These are phyloP conservation scores for Choreutis nemorana DNA, from an alignment of 2,888 invertebrate genomes.

Conservation along the genomic window DNA sequence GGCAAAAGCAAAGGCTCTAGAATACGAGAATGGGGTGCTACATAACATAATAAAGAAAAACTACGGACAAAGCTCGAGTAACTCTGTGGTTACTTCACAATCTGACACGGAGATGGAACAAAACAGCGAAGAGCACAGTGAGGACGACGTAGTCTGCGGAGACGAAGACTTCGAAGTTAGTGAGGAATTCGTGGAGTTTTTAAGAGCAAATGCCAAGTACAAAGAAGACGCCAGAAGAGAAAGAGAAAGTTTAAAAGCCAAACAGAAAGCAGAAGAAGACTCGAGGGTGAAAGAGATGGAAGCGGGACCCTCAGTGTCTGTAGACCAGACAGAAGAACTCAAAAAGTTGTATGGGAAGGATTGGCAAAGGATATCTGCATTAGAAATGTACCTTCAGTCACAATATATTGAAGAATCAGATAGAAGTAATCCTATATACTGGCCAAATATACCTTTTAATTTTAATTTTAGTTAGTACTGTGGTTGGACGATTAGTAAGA, in stretches of 20 bases:
- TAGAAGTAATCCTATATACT: conserved; percentile 67
- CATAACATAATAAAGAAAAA: conserved; percentile 53
- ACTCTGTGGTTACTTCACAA: conserved; percentile 13
- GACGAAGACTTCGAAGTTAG: conserved; percentile 58
- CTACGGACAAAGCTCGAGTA: too few species aligned
- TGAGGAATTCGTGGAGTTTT: conserved; percentile 70
- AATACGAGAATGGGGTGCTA: conserved; percentile 65
- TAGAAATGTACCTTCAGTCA: conserved; percentile 76
- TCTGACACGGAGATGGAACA: conserved; percentile 7
- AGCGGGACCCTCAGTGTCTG: conserved; percentile 23
- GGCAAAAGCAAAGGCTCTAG: conserved; percentile 61
- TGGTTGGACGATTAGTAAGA: too few species aligned
- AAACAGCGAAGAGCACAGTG: conserved; percentile 15
- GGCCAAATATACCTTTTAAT: conserved; percentile 78
- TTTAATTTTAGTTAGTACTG: conserved; percentile 34
- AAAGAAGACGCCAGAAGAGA: conserved; percentile 31
- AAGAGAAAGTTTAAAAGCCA: too few species aligned
- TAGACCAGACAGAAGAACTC: conserved; percentile 35
- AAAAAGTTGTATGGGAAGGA: conserved; percentile 70
- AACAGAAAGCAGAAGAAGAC: conserved; percentile 17
- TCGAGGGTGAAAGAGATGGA: conserved; percentile 14
- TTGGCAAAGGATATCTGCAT: conserved; percentile 72
- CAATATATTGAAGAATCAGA: conserved; percentile 71
- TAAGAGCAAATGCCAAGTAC: conserved; percentile 67
- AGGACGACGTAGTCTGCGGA: conserved; percentile 21